Conservation (phyloP, 2,888 invertebrate genomes). For the Plebejus anna region DNA sequence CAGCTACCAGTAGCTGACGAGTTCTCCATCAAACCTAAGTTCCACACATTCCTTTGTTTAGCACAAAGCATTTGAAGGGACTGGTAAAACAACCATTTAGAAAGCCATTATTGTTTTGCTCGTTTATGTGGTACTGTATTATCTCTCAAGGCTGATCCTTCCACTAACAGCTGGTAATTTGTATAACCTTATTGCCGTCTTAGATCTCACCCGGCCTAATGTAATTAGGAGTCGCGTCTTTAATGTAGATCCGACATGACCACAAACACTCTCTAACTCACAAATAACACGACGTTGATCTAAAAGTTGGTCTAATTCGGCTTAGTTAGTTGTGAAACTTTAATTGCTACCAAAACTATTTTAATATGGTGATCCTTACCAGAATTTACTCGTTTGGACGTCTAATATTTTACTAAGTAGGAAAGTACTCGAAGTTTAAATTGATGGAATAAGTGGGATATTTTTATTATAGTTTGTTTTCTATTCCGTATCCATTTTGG, state of each 20-base stretch:
- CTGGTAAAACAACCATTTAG: not conserved
- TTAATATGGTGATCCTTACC: conserved; percentile 27
- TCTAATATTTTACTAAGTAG: not conserved
- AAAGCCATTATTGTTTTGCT: not conserved
- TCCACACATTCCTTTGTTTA: too few species aligned
- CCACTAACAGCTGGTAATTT: not conserved
- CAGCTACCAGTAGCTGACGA: not conserved
- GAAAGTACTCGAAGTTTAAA: not conserved
- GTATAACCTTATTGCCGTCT: not conserved
- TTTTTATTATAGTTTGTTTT: not conserved
- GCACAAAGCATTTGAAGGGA: not conserved
- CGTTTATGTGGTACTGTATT: not conserved
- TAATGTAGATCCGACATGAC: conserved; percentile 17
- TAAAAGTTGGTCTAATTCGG: conserved; percentile 23
- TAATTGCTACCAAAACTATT: conserved; percentile 27
- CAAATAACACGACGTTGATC: conserved; percentile 26
- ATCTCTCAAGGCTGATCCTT: not conserved
- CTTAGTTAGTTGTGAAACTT: conserved; percentile 25
- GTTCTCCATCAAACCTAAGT: not conserved
- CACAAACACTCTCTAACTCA: conserved; percentile 24
- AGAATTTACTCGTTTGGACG: conserved; percentile 9
- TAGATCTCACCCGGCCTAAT: conserved; percentile 13
- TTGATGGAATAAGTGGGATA: not conserved
- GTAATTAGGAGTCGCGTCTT: conserved; percentile 19
- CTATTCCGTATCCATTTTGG: not conserved